Conservation (phyloP, 1,140 invertebrate species). For the Muscidifurax raptorellus region DNA sequence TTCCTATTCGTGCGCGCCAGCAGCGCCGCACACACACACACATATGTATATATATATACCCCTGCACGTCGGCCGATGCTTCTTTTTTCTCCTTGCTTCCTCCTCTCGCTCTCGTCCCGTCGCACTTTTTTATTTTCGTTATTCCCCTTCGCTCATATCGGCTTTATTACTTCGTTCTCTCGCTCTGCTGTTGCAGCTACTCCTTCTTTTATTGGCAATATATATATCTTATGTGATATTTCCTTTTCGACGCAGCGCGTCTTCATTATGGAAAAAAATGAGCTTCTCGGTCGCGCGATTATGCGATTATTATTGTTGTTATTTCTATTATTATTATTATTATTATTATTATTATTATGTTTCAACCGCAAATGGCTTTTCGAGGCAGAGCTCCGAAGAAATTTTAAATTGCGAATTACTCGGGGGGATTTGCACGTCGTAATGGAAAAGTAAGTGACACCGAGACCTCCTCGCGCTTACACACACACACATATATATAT, state of each 20-base stretch:
- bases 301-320: background rate
- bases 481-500: no score
- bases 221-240: background rate
- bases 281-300: background rate
- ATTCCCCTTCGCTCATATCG: conserved; percentile 32
- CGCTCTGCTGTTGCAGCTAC: background rate
- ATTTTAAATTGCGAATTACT: background rate
- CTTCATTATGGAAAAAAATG: conserved; percentile 41
- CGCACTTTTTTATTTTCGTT: conserved; percentile 25
- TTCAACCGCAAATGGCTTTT: conserved; percentile 19
- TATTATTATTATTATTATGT: no score
- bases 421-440: background rate
- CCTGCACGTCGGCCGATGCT: background rate
- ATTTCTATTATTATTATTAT: no score
- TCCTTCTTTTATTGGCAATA: conserved; percentile 36
- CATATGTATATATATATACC: no score
- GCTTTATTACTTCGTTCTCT: conserved; percentile 30
- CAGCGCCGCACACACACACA: no score
- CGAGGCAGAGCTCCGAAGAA: background rate
- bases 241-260: background rate
- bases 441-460: background rate
- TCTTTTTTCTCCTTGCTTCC: background rate
- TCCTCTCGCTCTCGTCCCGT: background rate
- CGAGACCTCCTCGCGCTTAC: no score
- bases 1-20: no score